These are phyloP conservation scores for Tetragnatha versicolor DNA, from an alignment of 1,140 invertebrate species.

Conservation along the genomic window DNA sequence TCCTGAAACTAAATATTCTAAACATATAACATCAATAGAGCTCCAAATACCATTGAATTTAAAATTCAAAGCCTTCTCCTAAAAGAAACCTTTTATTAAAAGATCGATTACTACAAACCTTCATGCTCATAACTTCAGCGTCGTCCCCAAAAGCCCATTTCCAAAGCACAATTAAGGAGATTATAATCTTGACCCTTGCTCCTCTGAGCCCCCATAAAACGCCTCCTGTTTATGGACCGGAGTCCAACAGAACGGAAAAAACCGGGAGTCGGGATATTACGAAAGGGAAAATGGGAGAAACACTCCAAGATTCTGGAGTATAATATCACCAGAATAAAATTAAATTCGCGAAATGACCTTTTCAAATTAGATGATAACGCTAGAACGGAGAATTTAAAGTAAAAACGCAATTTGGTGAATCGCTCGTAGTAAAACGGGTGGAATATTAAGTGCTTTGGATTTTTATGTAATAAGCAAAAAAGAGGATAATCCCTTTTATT, in stretches of 20 bases:
- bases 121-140: background rate
- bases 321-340: background rate
- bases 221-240: conserved; percentile 9
- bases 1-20: too few relatives aligned
- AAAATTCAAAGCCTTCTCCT: background rate
- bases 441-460: too few relatives aligned
- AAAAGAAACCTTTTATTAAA: background rate
- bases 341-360: background rate
- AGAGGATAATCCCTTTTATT: too few relatives aligned
- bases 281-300: background rate
- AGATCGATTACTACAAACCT: background rate
- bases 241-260: conserved; percentile 5
- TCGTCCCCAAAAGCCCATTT: background rate
- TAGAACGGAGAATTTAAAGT: background rate
- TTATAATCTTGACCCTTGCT: conserved; percentile 38
- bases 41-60: too few relatives aligned
- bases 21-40: too few relatives aligned
- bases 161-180: conserved; percentile 21
- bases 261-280: background rate
- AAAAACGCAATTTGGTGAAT: too few relatives aligned
- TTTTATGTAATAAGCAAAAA: too few relatives aligned
- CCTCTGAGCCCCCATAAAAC: conserved; percentile 27
- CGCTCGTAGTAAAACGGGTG: too few relatives aligned
- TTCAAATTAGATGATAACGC: conserved; percentile 8
- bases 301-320: conserved; percentile 13